Base-by-base conservation (phyloP, 1,140 invertebrate species). In the Holcopasites calliopsidis region DNA sequence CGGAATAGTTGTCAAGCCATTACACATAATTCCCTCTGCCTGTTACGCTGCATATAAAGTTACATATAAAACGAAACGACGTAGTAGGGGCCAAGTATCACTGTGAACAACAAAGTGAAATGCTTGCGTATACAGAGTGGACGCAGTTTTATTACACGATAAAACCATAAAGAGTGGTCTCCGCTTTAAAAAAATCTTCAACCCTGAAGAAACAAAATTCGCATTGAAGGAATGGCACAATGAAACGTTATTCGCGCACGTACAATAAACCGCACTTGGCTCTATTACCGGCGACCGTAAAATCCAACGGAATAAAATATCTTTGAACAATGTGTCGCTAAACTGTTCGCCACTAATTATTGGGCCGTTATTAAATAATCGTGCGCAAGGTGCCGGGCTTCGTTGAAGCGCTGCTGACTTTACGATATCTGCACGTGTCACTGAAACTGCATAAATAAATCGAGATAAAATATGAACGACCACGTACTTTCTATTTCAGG, bases 321-420 rank as follows among this genome's bases (percentile, higher is more conserved):
- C 57, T 52, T 33, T 42, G 3, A 33, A 54, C 58, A 77, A 81
- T 64, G 28, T 81, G n/a, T n/a, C 74, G 72, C 28, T 40, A 62
- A 77, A 77, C 54, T 28, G 50, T 49, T 69, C 55, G 38, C 64
- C 77, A 80, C 31, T 81, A 82, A 77, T 82, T 81, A 69, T 62
- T 72, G 11, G 38, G 44, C 26, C 38, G 47, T 81, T 77, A 69
- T 82, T 81, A 73, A 81, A 82, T 82, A 82, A 82, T 82, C 61
- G 35, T 21, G n/a, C 33, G 2, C 18, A 28, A 60, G 49, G 61
- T 33, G 21, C 31, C 47, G 35, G 11, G n/a, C n/a, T n/a, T 35
- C 60, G 42, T 50, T 57, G 77, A 52, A 31, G 21, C 64, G 40
- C 26, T 61, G 52, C 44, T 33, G 50, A 42, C 47, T 78, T 82